phyloP scores from a whole-genome alignment of 2,888 invertebrate genomes.

The Trichogramma evanescens region DNA sequence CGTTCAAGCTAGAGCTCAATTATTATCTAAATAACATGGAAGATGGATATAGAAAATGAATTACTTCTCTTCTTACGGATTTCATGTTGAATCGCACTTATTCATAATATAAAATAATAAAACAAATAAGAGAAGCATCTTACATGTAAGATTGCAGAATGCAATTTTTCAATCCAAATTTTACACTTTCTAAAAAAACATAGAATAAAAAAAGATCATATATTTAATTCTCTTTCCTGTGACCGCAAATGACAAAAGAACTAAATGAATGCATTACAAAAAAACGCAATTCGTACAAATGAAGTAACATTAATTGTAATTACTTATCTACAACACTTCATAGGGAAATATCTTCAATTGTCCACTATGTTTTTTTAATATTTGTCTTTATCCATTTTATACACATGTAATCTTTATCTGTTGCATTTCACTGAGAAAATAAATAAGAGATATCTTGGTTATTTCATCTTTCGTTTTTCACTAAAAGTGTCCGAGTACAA shows the following conservation, averaged over 20 bases:
- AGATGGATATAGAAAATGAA: conserved; percentile 16
- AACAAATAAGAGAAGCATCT: conserved; percentile 40
- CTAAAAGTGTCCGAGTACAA: conserved; percentile 16
- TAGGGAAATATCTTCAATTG: conserved; percentile 37
- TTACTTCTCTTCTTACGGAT: conserved; percentile 19
- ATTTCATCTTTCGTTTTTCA: conserved; percentile 26
- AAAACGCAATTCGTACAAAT: conserved; percentile 29
- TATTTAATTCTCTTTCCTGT: conserved; percentile 31
- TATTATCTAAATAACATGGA: conserved; percentile 12
- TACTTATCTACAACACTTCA: conserved; percentile 43
- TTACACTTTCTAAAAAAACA: conserved; percentile 39
- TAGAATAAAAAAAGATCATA: conserved; percentile 36
- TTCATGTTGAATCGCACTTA: conserved; percentile 21
- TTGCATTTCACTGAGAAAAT: conserved; percentile 42
- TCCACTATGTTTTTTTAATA: conserved; percentile 22
- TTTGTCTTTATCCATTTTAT: conserved; percentile 31
- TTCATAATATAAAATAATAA: conserved; percentile 24
- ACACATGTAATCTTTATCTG: conserved; percentile 44
- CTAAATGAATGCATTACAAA: conserved; percentile 22
- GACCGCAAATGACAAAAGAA: conserved; percentile 30
- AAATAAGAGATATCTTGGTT: conserved; percentile 42
- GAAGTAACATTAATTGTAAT: conserved; percentile 37
- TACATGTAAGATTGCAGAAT: conserved; percentile 36
- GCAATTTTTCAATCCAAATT: conserved; percentile 35
- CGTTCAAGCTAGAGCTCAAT: conserved; percentile 4